A percentile compares a stretch with the other conserved stretches of the same genome.
These are phyloP conservation scores for Ceyx melanurus DNA, from an alignment of 2,113 vertebrate species.

Conservation along the genomic window DNA sequence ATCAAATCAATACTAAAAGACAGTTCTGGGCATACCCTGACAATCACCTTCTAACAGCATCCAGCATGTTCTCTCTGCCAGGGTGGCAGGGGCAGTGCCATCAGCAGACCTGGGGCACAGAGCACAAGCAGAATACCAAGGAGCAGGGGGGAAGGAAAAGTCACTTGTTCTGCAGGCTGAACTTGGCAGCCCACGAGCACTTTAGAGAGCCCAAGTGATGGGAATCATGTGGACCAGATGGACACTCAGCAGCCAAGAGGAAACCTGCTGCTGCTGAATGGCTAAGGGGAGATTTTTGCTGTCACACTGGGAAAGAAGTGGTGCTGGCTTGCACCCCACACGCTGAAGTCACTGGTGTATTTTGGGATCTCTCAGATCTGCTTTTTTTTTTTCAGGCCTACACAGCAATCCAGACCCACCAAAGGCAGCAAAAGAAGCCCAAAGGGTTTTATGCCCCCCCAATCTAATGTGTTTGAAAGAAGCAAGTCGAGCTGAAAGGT, in stretches of 20 bases:
- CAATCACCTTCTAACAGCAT: too few species aligned
- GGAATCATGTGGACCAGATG: conserved; percentile 46
- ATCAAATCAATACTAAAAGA: neutral
- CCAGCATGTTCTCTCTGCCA: too few species aligned
- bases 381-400: conserved; percentile 20
- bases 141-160: neutral
- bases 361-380: conserved; percentile 12
- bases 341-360: conserved; percentile 43
- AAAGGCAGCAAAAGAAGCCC: neutral
- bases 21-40: neutral
- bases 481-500: neutral
- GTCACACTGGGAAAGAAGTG: conserved; percentile 34
- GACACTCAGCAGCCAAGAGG: conserved; percentile 38
- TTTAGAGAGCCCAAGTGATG: conserved; percentile 13
- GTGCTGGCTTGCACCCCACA: conserved; percentile 15
- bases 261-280: conserved; percentile 32
- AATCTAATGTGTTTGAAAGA: neutral
- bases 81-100: neutral
- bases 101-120: neutral
- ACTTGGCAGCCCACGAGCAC: neutral
- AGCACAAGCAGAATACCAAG: neutral
- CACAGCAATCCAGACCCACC: neutral
- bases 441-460: neutral
- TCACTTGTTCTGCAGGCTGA: neutral
- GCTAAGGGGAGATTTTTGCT: conserved; percentile 42